phyloP scores from a whole-genome alignment of 2,113 vertebrate species.

The Pyrgilauda ruficollis region DNA sequence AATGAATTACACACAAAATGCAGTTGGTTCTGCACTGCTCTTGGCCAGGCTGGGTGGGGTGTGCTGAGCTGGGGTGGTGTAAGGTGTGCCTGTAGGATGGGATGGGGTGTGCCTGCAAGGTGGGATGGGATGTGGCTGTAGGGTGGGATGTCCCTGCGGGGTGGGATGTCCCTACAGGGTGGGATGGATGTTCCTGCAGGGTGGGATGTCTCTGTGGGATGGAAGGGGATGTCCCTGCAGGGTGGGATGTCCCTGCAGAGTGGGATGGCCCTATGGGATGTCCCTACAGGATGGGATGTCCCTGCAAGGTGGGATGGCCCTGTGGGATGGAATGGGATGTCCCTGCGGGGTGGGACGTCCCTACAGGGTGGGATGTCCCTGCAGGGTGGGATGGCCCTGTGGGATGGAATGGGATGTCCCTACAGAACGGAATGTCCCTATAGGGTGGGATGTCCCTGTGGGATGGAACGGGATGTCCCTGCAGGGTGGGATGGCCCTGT shows the following conservation, averaged over 20 bases:
- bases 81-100: background rate
- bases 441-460: background rate
- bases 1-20: background rate
- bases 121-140: background rate
- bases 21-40: rapidly evolving
- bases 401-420: background rate
- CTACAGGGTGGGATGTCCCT: background rate
- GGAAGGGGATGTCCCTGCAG: no score
- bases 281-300: background rate
- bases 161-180: background rate
- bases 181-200: no score
- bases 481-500: background rate
- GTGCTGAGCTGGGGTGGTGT: background rate
- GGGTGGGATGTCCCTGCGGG: background rate
- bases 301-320: no score
- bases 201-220: background rate
- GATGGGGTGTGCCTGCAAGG: no score
- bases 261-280: background rate
- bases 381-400: no score
- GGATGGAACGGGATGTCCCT: background rate
- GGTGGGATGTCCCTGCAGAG: background rate
- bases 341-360: no score
- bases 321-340: background rate
- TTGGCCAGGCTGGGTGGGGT: background rate
- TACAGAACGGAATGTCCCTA: background rate